A percentile compares a stretch with the other conserved stretches of the same genome.
These are phyloP conservation scores for Penaeus vannamei DNA, from an alignment of 1,140 invertebrate species.

Conservation along the genomic window DNA sequence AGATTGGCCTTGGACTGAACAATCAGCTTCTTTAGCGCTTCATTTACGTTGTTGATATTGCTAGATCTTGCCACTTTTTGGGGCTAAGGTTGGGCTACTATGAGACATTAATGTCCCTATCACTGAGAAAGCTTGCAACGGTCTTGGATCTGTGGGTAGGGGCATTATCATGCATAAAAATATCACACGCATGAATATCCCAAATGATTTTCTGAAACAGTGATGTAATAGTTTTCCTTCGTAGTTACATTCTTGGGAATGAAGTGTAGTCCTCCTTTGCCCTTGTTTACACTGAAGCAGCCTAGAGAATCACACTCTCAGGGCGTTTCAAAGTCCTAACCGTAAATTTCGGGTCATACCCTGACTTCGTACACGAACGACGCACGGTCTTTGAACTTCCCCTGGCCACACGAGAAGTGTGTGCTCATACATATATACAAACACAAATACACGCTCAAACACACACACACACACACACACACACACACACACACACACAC, in stretches of 20 bases:
- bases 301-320: background rate
- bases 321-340: background rate
- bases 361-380: background rate
- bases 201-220: background rate
- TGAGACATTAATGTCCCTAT: too few species aligned
- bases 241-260: background rate
- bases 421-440: too few species aligned
- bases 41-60: too few species aligned
- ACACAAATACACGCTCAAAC: too few species aligned
- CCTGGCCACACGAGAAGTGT: background rate
- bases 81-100: too few species aligned
- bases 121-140: too few species aligned
- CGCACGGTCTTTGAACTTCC: background rate
- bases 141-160: background rate
- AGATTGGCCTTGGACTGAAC: too few species aligned
- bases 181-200: background rate
- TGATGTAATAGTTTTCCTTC: background rate
- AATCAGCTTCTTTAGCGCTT: too few species aligned
- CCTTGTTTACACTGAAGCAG: background rate
- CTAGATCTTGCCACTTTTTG: too few species aligned
- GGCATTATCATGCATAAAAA: background rate
- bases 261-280: background rate
- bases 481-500: too few species aligned
- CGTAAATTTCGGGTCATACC: slow-evolving; percentile 6
- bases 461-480: too few species aligned